phyloP scores from a whole-genome alignment of 2,888 invertebrate species.

The Syrphus vitripennis region DNA sequence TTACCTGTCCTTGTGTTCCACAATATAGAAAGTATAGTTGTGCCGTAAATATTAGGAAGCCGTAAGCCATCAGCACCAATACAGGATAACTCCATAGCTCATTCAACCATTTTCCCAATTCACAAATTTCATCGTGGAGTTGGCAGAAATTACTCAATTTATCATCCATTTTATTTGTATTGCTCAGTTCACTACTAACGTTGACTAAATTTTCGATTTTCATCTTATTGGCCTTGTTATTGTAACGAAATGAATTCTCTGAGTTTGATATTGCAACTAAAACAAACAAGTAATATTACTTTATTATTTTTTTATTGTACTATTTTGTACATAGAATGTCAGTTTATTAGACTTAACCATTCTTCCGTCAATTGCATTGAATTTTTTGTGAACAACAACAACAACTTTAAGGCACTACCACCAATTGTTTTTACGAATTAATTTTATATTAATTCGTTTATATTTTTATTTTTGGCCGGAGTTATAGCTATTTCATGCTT shows the following conservation, averaged over 20 bases:
- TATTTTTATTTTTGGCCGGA: too few species aligned
- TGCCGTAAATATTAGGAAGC: constrained; percentile 80
- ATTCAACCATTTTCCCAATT: constrained; percentile 79
- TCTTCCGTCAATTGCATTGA: too few species aligned
- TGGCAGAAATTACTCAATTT: constrained; percentile 80
- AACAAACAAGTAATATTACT: neutral
- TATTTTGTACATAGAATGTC: too few species aligned
- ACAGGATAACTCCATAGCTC: constrained; percentile 80
- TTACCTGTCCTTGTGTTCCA: constrained; percentile 78
- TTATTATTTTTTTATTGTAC: too few species aligned
- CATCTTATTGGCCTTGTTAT: neutral
- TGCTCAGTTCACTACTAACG: constrained; percentile 75
- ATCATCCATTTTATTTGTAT: constrained; percentile 78
- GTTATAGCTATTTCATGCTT: too few species aligned
- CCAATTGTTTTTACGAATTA: too few species aligned
- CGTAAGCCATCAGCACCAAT: constrained; percentile 80
- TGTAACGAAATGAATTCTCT: constrained; percentile 30
- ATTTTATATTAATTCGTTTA: too few species aligned
- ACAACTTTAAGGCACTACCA: too few species aligned
- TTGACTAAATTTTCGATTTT: constrained; percentile 4
- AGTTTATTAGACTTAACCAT: too few species aligned
- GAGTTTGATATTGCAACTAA: constrained; percentile 50
- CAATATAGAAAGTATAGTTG: constrained; percentile 81
- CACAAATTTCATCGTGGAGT: constrained; percentile 80
- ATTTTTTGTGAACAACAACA: too few species aligned